A percentile compares a stretch with the other conserved stretches of the same genome.
These are phyloP conservation scores for Omphaloscelis lunosa DNA, from an alignment of 2,888 invertebrate species.

Conservation along the genomic window DNA sequence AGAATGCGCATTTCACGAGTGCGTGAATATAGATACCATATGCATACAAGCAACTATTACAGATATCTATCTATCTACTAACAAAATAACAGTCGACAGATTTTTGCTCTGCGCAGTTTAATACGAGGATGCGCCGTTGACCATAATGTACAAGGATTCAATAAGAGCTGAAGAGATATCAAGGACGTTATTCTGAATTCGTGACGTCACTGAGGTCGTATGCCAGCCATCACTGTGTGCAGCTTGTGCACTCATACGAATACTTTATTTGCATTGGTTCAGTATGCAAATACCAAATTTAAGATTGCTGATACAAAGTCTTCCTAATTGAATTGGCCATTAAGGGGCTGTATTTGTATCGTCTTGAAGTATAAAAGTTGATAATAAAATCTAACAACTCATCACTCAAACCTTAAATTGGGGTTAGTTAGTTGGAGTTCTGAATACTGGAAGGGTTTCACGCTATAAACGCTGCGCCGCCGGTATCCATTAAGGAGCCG, in stretches of 20 bases:
- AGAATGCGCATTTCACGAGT: not conserved
- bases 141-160: not conserved
- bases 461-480: no score
- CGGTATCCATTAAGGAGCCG: no score
- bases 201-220: not conserved
- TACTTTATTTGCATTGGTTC: not conserved
- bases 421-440: no score
- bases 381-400: not conserved
- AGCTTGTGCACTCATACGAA: not conserved
- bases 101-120: not conserved
- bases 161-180: not conserved
- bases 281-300: not conserved
- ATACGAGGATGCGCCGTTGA: conserved; percentile 1
- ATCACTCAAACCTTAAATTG: no score
- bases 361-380: not conserved
- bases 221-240: not conserved
- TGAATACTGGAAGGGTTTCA: no score
- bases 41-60: not conserved
- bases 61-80: no score
- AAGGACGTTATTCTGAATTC: not conserved
- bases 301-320: not conserved
- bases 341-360: not conserved
- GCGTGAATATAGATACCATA: not conserved
- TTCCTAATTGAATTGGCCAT: not conserved
- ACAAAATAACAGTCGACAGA: not conserved